Evolutionary conservation across 2,113 vertebrate species (phyloP).

Genomic region (Myiopsitta monachus): DNA sequence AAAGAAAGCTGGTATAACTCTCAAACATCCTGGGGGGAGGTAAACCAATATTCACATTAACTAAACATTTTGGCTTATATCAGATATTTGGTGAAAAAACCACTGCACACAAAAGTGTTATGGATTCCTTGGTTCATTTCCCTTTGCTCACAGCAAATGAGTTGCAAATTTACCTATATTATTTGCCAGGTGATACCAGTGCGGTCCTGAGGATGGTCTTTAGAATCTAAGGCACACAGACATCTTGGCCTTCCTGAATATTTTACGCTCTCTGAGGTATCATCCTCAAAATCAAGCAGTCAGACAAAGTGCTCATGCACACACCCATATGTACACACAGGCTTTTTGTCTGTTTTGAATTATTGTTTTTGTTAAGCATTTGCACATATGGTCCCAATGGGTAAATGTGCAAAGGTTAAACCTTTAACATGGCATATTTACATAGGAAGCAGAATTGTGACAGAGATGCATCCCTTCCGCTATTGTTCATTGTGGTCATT

Average conservation of each 20-base stretch:
- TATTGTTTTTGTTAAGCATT: slow-evolving; percentile 41
- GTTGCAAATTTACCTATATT: background rate
- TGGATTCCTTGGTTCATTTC: background rate
- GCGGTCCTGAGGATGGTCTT: background rate
- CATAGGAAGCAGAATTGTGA: background rate
- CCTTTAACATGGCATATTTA: slow-evolving; percentile 34
- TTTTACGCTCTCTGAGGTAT: background rate
- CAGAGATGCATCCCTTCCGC: background rate
- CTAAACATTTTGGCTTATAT: background rate
- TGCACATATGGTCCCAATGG: slow-evolving; percentile 46
- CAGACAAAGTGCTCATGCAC: background rate
- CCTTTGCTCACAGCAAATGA: background rate
- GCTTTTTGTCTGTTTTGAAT: slow-evolving; percentile 42
- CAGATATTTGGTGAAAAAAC: background rate
- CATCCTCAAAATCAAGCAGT: background rate
- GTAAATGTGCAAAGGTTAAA: slow-evolving; percentile 47
- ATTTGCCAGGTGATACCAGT: background rate
- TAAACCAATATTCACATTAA: background rate
- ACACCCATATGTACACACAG: background rate
- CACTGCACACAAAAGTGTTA: background rate
- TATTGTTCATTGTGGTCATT: background rate
- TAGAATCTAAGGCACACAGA: background rate
- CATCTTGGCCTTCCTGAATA: background rate
- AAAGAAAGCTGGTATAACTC: background rate
- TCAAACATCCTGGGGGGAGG: background rate